These are phyloP conservation scores for Chionis minor DNA, from an alignment of 2,113 vertebrate genomes.

Conservation along the genomic window DNA sequence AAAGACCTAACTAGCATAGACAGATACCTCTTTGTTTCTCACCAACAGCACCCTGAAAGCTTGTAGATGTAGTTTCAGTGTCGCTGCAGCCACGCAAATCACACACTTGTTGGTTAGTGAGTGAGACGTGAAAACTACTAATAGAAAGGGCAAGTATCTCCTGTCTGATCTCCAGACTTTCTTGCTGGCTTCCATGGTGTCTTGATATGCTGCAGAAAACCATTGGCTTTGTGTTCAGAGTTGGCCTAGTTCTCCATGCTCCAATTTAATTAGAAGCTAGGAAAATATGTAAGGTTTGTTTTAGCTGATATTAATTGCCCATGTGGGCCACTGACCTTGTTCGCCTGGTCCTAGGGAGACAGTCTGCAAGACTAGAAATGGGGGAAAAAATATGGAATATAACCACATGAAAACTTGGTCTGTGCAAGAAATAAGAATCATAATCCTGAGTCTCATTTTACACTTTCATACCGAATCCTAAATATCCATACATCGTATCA, in stretches of 20 bases:
- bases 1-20: accelerated
- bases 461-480: neutral
- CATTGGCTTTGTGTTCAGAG: neutral
- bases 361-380: neutral
- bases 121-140: neutral
- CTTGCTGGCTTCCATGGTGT: neutral
- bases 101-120: neutral
- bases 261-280: neutral
- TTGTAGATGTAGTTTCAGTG: neutral
- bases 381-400: neutral
- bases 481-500: too few relatives aligned
- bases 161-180: neutral
- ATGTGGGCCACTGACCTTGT: neutral
- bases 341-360: neutral
- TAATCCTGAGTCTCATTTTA: neutral
- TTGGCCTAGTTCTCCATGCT: neutral
- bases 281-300: neutral
- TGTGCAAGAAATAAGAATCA: neutral
- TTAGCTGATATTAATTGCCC: neutral
- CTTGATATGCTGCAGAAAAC: neutral
- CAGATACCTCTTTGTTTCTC: neutral
- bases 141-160: accelerated
- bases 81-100: neutral
- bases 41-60: neutral
- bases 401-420: neutral